phyloP scores from a whole-genome alignment of 2,113 vertebrate genomes.

The Macrotis lagotis region DNA sequence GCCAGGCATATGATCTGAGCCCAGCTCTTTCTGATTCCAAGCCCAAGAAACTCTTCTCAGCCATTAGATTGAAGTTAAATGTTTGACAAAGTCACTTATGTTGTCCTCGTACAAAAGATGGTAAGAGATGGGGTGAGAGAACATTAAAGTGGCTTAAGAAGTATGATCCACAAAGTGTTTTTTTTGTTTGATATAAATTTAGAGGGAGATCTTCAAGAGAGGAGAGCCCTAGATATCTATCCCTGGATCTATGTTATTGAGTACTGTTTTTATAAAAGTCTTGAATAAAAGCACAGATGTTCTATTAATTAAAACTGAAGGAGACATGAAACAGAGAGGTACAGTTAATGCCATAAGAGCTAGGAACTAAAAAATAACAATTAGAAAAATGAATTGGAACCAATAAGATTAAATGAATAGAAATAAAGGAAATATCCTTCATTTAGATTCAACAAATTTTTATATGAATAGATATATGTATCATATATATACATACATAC shows the following conservation, averaged over 20 bases:
- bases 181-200: neutral
- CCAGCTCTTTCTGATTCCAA: slow-evolving; percentile 9
- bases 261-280: neutral
- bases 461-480: too few relatives aligned
- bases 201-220: neutral
- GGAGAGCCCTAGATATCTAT: neutral
- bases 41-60: neutral
- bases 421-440: neutral
- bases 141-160: neutral
- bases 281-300: neutral
- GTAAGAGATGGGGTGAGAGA: neutral
- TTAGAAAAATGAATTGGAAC: too few relatives aligned
- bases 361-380: neutral
- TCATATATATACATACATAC: too few relatives aligned
- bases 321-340: neutral
- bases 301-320: neutral
- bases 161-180: neutral
- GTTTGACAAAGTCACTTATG: neutral
- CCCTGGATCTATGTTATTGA: neutral
- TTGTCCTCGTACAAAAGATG: neutral
- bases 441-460: neutral
- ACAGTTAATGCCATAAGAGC: neutral
- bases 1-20: neutral
- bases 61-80: neutral
- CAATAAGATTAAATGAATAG: neutral